Percentiles rank a stretch among this genome's conserved stretches.
Evolutionary conservation across 2,113 vertebrate genomes (phyloP).

Genomic region (Cryptotis parvus): DNA sequence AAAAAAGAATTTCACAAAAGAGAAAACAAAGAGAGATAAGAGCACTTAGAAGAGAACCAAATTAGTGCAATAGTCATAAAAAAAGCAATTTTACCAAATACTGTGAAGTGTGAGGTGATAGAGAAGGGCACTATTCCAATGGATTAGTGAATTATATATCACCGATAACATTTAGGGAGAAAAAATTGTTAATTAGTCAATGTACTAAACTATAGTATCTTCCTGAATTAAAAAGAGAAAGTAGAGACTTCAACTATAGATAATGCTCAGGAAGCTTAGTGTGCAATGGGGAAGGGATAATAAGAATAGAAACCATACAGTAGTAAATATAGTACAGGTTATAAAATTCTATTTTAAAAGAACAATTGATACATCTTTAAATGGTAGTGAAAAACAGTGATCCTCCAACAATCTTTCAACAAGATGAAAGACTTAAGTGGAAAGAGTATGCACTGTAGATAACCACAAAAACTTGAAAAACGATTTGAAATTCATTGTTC

Average conservation of each 20-base stretch:
- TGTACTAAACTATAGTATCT: background rate
- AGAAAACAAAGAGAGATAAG: background rate
- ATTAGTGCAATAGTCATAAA: background rate
- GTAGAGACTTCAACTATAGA: background rate
- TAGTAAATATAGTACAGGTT: background rate
- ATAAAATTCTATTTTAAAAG: background rate
- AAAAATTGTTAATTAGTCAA: background rate
- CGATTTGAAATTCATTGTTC: background rate
- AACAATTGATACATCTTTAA: background rate
- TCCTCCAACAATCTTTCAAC: no score
- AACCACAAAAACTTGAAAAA: conserved; percentile 4
- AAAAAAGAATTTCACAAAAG: background rate
- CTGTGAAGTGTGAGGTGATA: background rate
- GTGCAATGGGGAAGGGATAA: background rate
- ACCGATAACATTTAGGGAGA: background rate
- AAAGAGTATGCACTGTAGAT: background rate
- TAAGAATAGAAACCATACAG: no score
- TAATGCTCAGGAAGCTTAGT: background rate
- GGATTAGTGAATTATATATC: background rate
- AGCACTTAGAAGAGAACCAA: background rate
- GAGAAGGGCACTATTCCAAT: background rate
- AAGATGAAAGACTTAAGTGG: background rate
- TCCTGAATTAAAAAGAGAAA: background rate
- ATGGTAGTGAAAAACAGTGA: background rate
- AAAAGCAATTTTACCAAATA: background rate